Base-by-base conservation (phyloP, 1,140 invertebrate species). In the Gonatopus flavifemur region DNA sequence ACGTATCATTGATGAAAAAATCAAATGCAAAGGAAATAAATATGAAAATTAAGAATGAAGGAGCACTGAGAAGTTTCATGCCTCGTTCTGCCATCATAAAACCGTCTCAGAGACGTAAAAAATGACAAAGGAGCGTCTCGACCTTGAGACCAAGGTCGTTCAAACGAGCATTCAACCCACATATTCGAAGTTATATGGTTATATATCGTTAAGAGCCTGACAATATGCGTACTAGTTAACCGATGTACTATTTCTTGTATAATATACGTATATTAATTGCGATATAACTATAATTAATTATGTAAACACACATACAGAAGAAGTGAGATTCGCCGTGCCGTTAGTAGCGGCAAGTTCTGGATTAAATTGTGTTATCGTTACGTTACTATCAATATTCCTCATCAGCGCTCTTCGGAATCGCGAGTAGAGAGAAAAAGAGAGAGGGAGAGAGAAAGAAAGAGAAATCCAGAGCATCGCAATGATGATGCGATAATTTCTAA, bases 331-430 rank as follows among this genome's bases (percentile, higher is more conserved):
- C 40, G 47, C 58, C 61, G 65, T 62, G 65, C 61, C 65, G 49
- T 70, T 70, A 69, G 67, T 70, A 55, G 64, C 62, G 59, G 51
- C 55, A 57, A 57, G 46, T 52, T 57, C 19, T 66, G 62, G 52
- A 69, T 70, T 69, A 64, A 66, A 53, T 52, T 58, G 49, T 65
- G 66, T 70, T 70, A 67, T 59, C 52, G 55, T n/a, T n/a, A n/a
- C n/a, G n/a, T n/a, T n/a, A n/a, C n/a, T n/a, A n/a, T n/a, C n/a
- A n/a, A n/a, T n/a, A n/a, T n/a, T n/a, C n/a, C n/a, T n/a, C n/a
- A n/a, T n/a, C n/a, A n/a, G 38, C 9, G 22, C 8, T 59, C 54
- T 55, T 48, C 19, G 30, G 57, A 59, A 57, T 22, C 40, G 1
- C 40, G 31, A 1, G 19, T 32, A 32, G 35, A 36, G 36, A 40